Evolutionary conservation across 2,888 invertebrate species (phyloP).

Genomic region (Mesoligia furuncula): DNA sequence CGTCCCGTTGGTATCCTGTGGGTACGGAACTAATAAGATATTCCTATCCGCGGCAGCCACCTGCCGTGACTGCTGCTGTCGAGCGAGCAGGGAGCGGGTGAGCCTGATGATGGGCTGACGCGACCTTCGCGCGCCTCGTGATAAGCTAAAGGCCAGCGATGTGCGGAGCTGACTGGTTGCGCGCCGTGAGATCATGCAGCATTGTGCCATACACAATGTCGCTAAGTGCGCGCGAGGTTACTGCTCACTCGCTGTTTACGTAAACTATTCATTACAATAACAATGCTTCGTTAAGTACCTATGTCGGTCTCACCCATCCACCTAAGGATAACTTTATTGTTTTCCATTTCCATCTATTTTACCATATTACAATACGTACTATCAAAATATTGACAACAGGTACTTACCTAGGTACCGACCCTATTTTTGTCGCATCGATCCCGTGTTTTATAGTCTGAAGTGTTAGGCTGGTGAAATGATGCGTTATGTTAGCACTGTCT

Average conservation of each 20-base stretch:
- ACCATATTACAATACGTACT: slow-evolving; percentile 11
- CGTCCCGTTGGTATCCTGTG: too few species aligned
- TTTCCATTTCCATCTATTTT: slow-evolving; percentile 22
- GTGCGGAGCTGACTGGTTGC: not conserved
- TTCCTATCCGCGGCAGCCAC: too few species aligned
- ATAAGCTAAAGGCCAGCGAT: slow-evolving; percentile 42
- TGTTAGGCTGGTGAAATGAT: not conserved
- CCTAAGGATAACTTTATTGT: slow-evolving; percentile 30
- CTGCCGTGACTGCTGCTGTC: not conserved
- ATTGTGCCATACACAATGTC: slow-evolving; percentile 36
- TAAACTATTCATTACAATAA: slow-evolving; percentile 28
- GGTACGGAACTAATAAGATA: not conserved
- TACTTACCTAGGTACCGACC: not conserved
- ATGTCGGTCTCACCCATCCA: slow-evolving; percentile 25
- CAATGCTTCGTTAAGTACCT: slow-evolving; percentile 14
- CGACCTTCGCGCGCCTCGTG: slow-evolving; percentile 55
- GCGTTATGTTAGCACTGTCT: not conserved
- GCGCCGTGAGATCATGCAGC: slow-evolving; percentile 14
- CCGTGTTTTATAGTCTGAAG: too few species aligned
- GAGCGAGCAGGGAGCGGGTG: not conserved
- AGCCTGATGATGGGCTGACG: too few species aligned
- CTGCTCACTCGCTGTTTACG: slow-evolving; percentile 20
- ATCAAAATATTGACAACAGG: not conserved
- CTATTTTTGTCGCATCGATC: not conserved
- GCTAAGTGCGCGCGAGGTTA: slow-evolving; percentile 18